Base-by-base conservation (phyloP, 1,140 invertebrate species). In the Tigriopus japonicus region DNA sequence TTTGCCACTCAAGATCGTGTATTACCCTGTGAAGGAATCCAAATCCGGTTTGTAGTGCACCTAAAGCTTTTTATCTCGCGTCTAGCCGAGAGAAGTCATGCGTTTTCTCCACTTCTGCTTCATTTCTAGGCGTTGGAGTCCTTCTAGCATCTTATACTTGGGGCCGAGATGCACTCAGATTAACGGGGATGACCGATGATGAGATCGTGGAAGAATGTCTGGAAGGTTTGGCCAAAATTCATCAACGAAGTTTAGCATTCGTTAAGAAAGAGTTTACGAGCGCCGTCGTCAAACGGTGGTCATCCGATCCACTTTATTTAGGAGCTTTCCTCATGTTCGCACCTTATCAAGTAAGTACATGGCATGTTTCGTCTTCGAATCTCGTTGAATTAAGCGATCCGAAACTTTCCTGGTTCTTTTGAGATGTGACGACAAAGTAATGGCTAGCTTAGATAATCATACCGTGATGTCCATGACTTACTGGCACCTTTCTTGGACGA, bases 161-260 rank as follows among this genome's bases (percentile, higher is more conserved):
- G 55, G 55, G 55, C 21, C 14, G n/a, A 12, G 55, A 58, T 58
- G 55, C 55, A 2, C n/a, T 13, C 1, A 23, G 55, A n/a, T 41
- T 41, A 17, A 41, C 17, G 28, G 55, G 55, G n/a, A 58, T 58
- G 55, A 41, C 28, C 21, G 55, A 58, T 42, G 55, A 58, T 40
- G 55, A 58, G 15, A 40, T 58, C 41, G 42, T 58, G 1, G 28
- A 23, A 6, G 55, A 58, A 43, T 42, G 55, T 42, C 55, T 58
- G 15, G 15, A 58, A 6, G 17, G 28, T 14, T 7, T 58, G 13
- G 23, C 55, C 28, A 58, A 41, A 41, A 41, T 58, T 6, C 55
- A 58, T 15, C 13, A 58, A 14, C 17, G 35, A 17, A 41, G 28
- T 6, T 9, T 28, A 6, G 28, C 35, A 15, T 13, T 41, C 35